Percentiles rank a stretch among this genome's conserved stretches.
These are phyloP conservation scores for Diadema setosum DNA, from an alignment of 35 echinoderm and acorn worm genomes.

Conservation along the genomic window DNA sequence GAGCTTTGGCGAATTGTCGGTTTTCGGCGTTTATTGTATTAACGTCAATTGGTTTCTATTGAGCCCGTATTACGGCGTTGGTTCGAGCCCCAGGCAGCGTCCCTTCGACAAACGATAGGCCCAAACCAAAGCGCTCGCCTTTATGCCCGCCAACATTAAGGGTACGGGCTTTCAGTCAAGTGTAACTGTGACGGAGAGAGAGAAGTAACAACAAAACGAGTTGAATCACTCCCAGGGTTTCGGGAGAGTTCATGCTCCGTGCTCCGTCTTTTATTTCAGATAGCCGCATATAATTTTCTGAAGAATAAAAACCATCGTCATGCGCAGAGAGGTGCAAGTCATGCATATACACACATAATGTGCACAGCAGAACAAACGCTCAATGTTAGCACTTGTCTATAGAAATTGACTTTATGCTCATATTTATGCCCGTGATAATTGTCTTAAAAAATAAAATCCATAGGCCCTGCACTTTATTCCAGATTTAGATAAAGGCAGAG, in stretches of 20 bases:
- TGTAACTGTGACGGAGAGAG: not conserved
- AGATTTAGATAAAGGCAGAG: too few relatives aligned
- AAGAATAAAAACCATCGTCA: too few relatives aligned
- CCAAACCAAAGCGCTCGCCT: not conserved
- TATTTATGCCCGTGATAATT: too few relatives aligned
- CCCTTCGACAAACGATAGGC: not conserved
- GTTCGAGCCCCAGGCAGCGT: not conserved
- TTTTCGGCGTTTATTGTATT: constrained; percentile 30
- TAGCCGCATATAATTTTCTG: too few relatives aligned
- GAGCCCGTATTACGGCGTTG: constrained; percentile 2
- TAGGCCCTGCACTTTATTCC: too few relatives aligned
- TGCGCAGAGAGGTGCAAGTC: too few relatives aligned
- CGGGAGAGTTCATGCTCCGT: not conserved
- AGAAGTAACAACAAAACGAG: not conserved
- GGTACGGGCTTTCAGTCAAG: not conserved
- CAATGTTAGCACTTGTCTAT: too few relatives aligned
- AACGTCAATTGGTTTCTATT: constrained; percentile 35
- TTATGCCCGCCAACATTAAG: not conserved
- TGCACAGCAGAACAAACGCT: too few relatives aligned
- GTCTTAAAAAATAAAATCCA: too few relatives aligned
- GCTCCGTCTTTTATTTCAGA: not conserved
- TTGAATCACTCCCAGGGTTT: not conserved
- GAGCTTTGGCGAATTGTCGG: constrained; percentile 5
- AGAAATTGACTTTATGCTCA: too few relatives aligned
- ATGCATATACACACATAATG: too few relatives aligned